A percentile compares a stretch with the other conserved stretches of the same genome.
Evolutionary conservation across 2,113 vertebrate genomes (phyloP).

Genomic region (Solea senegalensis): DNA sequence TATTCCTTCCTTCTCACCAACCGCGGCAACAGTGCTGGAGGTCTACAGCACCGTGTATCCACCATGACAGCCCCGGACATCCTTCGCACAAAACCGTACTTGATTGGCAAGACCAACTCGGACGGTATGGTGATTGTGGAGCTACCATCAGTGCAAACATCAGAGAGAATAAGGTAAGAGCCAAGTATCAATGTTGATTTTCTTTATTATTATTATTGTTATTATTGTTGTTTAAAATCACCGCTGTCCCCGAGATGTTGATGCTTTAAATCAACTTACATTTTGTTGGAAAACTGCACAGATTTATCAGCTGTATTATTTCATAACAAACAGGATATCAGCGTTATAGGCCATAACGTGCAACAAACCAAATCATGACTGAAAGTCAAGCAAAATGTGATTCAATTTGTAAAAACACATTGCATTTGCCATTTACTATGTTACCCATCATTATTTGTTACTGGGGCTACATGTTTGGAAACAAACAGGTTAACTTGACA

Average conservation of each 20-base stretch:
- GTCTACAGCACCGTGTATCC: conserved; percentile 95
- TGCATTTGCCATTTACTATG: background rate
- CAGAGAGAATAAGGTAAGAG: conserved; percentile 92
- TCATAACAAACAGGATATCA: background rate
- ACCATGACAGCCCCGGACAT: conserved; percentile 95
- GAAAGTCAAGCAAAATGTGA: conserved; percentile 5
- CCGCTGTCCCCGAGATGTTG: no score
- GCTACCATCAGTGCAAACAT: conserved; percentile 90
- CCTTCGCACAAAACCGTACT: conserved; percentile 91
- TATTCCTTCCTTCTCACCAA: conserved; percentile 98
- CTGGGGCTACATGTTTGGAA: conserved; percentile 13
- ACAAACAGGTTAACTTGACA: conserved; percentile 41
- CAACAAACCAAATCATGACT: background rate
- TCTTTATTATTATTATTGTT: background rate
- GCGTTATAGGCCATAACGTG: background rate
- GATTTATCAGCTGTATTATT: background rate
- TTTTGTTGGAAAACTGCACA: no score
- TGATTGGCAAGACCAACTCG: conserved; percentile 92
- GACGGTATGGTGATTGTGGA: conserved; percentile 97
- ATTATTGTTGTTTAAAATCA: background rate
- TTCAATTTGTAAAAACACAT: background rate
- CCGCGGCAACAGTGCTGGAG: conserved; percentile 96
- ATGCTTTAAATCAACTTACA: no score
- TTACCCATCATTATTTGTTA: conserved; percentile 11
- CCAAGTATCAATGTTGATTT: background rate